phyloP scores from a whole-genome alignment of 92 coral and sea anemone species.

The Scolanthus callimorphus region DNA sequence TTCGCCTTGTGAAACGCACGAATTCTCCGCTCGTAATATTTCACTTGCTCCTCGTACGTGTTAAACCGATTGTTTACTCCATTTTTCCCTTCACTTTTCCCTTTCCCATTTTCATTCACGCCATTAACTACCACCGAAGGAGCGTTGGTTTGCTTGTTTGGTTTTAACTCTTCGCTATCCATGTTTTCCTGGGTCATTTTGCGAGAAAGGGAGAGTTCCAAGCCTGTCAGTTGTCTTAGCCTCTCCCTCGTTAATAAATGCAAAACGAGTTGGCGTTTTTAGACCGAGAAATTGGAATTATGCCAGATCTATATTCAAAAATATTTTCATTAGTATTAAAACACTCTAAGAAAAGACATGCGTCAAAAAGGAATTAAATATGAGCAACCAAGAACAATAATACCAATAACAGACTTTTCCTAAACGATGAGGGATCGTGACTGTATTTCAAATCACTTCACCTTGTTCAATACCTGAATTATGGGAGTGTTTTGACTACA shows the following conservation, averaged over 20 bases:
- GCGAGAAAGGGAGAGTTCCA: background rate
- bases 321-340: too few species aligned
- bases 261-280: background rate
- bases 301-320: background rate
- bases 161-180: constrained; percentile 3
- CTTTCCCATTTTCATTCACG: background rate
- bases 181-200: constrained; percentile 9
- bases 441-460: too few species aligned
- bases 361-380: too few species aligned
- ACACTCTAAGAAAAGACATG: too few species aligned
- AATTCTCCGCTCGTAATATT: constrained; percentile 62
- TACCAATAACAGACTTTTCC: too few species aligned
- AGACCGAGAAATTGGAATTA: background rate
- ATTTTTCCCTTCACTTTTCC: background rate
- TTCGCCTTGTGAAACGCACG: constrained; percentile 74
- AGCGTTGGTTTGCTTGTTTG: background rate
- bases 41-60: constrained; percentile 72
- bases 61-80: constrained; percentile 19
- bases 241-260: background rate
- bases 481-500: too few species aligned
- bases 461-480: too few species aligned
- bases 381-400: too few species aligned
- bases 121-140: constrained; percentile 19
- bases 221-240: background rate
- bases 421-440: too few species aligned